Percentiles rank a stretch among this genome's conserved stretches.
Conservation (phyloP, 2,797 vertebrate genomes). For the Oceanodroma leucorhoa region DNA sequence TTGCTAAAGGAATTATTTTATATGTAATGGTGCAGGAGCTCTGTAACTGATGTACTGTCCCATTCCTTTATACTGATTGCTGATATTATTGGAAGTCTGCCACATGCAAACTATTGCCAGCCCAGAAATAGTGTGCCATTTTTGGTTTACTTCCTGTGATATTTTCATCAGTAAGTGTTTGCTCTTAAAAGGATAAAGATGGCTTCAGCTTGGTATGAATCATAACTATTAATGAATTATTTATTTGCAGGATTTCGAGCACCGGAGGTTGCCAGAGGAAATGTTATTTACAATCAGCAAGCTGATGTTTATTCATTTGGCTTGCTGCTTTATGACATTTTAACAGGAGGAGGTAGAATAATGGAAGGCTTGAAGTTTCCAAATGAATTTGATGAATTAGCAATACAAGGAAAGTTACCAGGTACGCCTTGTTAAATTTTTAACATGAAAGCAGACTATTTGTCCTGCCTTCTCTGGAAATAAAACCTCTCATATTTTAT, state of each 20-base stretch:
- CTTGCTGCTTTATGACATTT: conserved; percentile 93
- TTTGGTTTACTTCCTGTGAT: not conserved
- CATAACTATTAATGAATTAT: conserved; percentile 4
- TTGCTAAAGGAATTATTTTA: not conserved
- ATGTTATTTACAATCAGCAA: conserved; percentile 95
- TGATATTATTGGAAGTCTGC: not conserved
- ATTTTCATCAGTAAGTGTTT: not conserved
- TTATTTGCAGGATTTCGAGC: conserved; percentile 88
- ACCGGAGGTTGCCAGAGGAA: conserved; percentile 93
- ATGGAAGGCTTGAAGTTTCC: conserved; percentile 95
- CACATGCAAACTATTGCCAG: not conserved
- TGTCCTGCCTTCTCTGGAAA: not conserved
- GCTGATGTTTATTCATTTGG: conserved; percentile 97
- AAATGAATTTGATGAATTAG: conserved; percentile 96
- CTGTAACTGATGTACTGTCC: not conserved
- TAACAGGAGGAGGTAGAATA: conserved; percentile 91
- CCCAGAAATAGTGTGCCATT: conserved; percentile 4
- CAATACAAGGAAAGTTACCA: conserved; percentile 91
- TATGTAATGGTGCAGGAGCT: not conserved
- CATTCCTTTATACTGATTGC: not conserved
- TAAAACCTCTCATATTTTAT: not conserved
- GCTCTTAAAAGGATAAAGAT: not conserved
- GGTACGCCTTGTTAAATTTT: conserved; percentile 73
- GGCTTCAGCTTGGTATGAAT: not conserved
- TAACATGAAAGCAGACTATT: not conserved